Evolutionary conservation across 2,888 invertebrate genomes (phyloP).

Genomic region (Agonopterix alstromeriana): DNA sequence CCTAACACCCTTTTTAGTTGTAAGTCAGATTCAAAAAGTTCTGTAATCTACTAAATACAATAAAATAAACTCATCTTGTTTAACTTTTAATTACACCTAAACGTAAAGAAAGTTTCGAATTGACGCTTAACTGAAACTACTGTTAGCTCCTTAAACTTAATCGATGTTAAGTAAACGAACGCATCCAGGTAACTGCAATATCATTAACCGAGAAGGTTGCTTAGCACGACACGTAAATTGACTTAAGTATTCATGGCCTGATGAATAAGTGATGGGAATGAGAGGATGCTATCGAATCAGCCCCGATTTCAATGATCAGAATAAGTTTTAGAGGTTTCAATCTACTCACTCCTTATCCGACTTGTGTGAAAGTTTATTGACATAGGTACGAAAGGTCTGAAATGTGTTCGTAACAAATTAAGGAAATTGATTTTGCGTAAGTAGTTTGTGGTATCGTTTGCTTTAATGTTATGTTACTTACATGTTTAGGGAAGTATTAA

Average conservation of each 20-base stretch:
- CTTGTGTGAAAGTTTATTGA: slow-evolving; percentile 5
- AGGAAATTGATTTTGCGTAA: slow-evolving; percentile 1
- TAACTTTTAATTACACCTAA: too few species aligned
- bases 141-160: too few species aligned
- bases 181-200: slow-evolving; percentile 29
- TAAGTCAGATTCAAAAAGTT: too few species aligned
- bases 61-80: too few species aligned
- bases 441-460: too few species aligned
- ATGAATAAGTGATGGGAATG: slow-evolving; percentile 62
- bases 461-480: not conserved
- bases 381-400: not conserved
- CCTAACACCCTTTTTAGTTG: too few species aligned
- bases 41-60: too few species aligned
- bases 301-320: slow-evolving; percentile 54
- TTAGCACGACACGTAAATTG: slow-evolving; percentile 25
- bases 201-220: slow-evolving; percentile 45
- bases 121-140: too few species aligned
- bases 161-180: not conserved
- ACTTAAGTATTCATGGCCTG: slow-evolving; percentile 64
- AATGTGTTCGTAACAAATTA: slow-evolving; percentile 5
- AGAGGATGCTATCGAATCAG: slow-evolving; percentile 51
- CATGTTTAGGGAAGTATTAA: too few species aligned
- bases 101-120: too few species aligned
- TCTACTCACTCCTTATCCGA: slow-evolving; percentile 19
- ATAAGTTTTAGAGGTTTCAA: slow-evolving; percentile 31